phyloP scores from a whole-genome alignment of 2,797 vertebrate species.

The Phalanger gymnotis region DNA sequence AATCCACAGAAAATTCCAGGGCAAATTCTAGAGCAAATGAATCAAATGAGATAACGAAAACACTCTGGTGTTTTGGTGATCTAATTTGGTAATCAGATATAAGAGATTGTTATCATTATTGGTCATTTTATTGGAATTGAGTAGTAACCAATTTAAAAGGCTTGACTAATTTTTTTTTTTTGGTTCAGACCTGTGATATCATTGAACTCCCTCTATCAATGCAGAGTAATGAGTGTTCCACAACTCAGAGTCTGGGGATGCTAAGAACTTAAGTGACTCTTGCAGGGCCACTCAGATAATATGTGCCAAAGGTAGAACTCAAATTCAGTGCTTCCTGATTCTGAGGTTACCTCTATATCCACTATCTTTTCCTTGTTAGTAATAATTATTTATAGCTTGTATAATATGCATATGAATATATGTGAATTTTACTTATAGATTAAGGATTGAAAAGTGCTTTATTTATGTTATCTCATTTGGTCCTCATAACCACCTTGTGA shows the following conservation, averaged over 20 bases:
- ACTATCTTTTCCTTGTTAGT: not conserved
- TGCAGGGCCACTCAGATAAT: not conserved
- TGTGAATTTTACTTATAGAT: not conserved
- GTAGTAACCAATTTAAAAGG: not conserved
- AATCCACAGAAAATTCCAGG: not conserved
- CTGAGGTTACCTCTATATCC: not conserved
- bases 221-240: not conserved
- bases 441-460: not conserved
- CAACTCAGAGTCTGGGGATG: not conserved
- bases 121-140: not conserved
- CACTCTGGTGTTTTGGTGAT: too few relatives aligned
- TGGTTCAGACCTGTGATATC: not conserved
- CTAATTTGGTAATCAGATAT: not conserved
- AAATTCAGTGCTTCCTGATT: not conserved
- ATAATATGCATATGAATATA: not conserved
- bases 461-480: not conserved
- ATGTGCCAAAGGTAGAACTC: not conserved
- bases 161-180: not conserved
- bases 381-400: not conserved
- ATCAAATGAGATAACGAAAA: slow-evolving; percentile 18
- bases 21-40: not conserved
- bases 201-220: not conserved
- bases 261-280: not conserved
- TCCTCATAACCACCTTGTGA: not conserved
- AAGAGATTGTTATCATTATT: not conserved